These are phyloP conservation scores for Eriosoma lanigerum DNA, from an alignment of 1,140 invertebrate genomes.

Conservation along the genomic window DNA sequence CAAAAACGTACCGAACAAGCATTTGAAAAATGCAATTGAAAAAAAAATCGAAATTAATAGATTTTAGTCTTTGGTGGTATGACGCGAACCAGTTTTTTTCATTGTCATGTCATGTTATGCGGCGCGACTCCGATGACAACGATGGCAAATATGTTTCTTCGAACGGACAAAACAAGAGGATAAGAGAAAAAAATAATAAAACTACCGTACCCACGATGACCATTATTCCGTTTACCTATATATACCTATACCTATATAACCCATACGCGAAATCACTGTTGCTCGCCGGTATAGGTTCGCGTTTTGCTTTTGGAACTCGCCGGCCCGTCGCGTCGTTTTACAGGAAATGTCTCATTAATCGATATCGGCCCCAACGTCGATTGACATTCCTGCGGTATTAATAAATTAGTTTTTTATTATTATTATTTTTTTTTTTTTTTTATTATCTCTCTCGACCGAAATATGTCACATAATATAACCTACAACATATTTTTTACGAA, in stretches of 20 bases:
- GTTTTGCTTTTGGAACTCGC: constrained; percentile 7
- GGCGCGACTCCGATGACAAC: constrained; percentile 30
- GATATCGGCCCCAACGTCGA: constrained; percentile 6
- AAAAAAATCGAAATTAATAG: constrained; percentile 45
- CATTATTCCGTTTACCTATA: too few species aligned
- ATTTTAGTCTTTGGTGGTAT: constrained; percentile 47
- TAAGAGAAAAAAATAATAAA: too few species aligned
- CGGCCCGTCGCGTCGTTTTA: not conserved
- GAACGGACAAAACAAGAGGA: not conserved
- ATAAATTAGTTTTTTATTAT: constrained; percentile 36
- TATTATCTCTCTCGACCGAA: constrained; percentile 4
- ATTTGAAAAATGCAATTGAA: constrained; percentile 32
- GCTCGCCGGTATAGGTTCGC: not conserved
- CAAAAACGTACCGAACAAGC: not conserved
- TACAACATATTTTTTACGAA: constrained; percentile 16
- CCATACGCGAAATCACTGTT: not conserved
- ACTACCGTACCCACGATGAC: too few species aligned
- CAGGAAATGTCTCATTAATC: constrained; percentile 30
- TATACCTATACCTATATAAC: too few species aligned
- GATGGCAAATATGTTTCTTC: constrained; percentile 43
- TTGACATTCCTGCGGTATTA: constrained; percentile 37
- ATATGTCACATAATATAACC: not conserved
- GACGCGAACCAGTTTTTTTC: constrained; percentile 45
- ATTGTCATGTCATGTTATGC: constrained; percentile 40
- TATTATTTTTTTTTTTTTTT: constrained; percentile 12